These are phyloP conservation scores for western clawed frog (Xenopus tropicalis) DNA, from an alignment of 2,113 vertebrate species.

Conservation along the genomic window DNA sequence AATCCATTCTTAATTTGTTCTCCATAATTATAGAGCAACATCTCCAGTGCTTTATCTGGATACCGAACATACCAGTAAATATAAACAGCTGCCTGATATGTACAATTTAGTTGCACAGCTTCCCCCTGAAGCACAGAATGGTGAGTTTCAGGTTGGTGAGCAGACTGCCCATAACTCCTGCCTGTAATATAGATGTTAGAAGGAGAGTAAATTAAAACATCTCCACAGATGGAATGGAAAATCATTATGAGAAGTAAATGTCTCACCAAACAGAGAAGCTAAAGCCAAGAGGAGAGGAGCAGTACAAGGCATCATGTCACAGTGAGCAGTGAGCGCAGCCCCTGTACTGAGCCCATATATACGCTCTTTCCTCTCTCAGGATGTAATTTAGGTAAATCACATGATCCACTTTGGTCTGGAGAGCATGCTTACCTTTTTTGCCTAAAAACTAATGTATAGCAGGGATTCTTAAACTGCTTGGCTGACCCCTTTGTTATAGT, in stretches of 20 bases:
- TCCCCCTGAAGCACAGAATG: not conserved
- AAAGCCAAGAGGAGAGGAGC: not conserved
- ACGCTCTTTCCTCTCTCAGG: not conserved
- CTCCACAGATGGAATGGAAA: not conserved
- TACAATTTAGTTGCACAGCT: constrained; percentile 7
- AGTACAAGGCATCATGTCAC: not conserved
- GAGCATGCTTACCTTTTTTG: no score
- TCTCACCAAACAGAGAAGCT: not conserved
- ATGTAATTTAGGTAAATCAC: not conserved
- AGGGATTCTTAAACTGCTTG: no score
- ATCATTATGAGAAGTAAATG: not conserved
- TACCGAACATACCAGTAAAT: constrained; percentile 20
- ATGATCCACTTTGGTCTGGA: no score
- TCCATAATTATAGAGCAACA: not conserved
- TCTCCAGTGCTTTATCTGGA: constrained; percentile 2
- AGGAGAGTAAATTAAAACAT: not conserved
- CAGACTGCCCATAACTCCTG: not conserved
- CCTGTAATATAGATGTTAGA: constrained; percentile 6
- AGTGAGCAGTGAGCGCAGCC: not conserved
- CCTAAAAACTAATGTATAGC: no score
- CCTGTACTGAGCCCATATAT: not conserved
- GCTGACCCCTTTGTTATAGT: no score
- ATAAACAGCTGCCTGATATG: constrained; percentile 4
- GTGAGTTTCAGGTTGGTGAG: not conserved
- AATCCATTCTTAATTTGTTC: not conserved